Base-by-base conservation (phyloP, 64 coral and sea anemone genomes). In the Dendronephthya gigantea region DNA sequence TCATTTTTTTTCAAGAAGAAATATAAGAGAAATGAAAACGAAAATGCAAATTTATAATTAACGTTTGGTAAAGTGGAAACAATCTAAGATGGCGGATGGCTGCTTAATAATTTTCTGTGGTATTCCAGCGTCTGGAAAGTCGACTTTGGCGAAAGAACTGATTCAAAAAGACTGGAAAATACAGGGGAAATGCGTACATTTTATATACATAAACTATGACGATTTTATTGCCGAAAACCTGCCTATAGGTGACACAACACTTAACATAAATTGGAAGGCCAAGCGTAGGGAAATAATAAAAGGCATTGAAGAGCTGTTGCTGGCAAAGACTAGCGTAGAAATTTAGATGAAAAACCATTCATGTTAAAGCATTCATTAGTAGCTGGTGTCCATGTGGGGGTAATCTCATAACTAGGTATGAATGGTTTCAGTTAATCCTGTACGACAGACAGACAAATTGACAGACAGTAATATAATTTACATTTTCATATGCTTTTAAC, bases 161-260 rank as follows among this genome's bases (percentile, higher is more conserved):
- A 90, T 90, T 32, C 23, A 85, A 36, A 88, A 94, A 33, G n/a
- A 88, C 25, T 40, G 82, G 0, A 43, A 85, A 27, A 82, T 83
- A 56, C 39, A 28, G 49, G 52, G 52, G 19, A 47, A 51, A 19
- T 49, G 38, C 48, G 15, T 94, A 15, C 92, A 94, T 62, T 40
- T 85, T 14, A 65, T 94, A 52, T 50, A 88, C 32, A 40, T 94
- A 8, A 88, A 88, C 85, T 94, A 90, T 56, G 92, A 94, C 85
- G 89, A 94, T 88, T 90, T 94, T 11, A 94, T 94, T 88, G 89
- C 92, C 27, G 75, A 68, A 32, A 87, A 90, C 85, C 84, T 94
- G 75, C 82, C 90, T 47, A 40, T 90, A 19, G 81, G 85, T 68
- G 68, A 84, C 28, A 14, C 14, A 6, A 3, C 25, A 79, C 15